Evolutionary conservation across 35 echinoderm and acorn worm genomes (phyloP).

Genomic region (Apostichopus japonicus): DNA sequence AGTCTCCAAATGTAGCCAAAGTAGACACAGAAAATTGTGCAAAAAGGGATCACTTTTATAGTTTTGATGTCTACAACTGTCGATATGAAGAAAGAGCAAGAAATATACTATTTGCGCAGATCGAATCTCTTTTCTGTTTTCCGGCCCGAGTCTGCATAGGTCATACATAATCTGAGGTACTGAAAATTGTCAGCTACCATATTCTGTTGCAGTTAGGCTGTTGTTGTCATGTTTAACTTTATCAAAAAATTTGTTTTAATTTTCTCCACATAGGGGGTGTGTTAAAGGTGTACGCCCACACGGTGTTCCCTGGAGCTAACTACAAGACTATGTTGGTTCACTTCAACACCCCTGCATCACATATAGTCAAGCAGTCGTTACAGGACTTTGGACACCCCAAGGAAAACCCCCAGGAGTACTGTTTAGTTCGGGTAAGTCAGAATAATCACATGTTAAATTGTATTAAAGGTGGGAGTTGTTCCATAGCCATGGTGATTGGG

Average conservation of each 20-base stretch:
- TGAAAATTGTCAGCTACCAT: no score
- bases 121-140: no score
- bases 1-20: no score
- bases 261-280: slow-evolving; percentile 74
- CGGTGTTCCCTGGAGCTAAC: slow-evolving; percentile 83
- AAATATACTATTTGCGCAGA: no score
- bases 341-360: slow-evolving; percentile 56
- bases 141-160: no score
- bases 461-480: not conserved
- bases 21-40: no score
- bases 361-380: slow-evolving; percentile 80
- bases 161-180: no score
- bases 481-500: not conserved
- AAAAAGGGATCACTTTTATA: no score
- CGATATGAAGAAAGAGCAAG: no score
- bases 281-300: slow-evolving; percentile 90
- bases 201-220: no score
- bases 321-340: slow-evolving; percentile 91
- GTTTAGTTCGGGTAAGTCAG: slow-evolving; percentile 86
- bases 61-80: no score
- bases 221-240: no score
- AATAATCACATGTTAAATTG: not conserved
- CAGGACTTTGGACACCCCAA: slow-evolving; percentile 87
- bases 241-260: not conserved
- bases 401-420: slow-evolving; percentile 74